Evolutionary conservation across 2,888 invertebrate species (phyloP).

Genomic region (Oxytorus armatus): DNA sequence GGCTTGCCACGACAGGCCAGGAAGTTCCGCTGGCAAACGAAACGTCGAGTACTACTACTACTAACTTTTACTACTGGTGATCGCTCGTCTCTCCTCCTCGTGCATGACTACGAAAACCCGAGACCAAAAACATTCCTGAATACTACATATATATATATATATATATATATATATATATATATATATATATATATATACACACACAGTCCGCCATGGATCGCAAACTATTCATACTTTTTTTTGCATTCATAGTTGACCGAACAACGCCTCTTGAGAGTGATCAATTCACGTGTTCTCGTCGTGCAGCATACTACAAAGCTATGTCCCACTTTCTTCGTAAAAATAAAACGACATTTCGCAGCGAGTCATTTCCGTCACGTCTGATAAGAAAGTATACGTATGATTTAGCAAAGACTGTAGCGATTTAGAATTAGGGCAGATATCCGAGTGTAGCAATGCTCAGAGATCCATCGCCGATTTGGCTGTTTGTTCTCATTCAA

Average conservation of each 20-base stretch:
- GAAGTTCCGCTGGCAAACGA: constrained; percentile 53
- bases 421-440: background rate
- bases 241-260: constrained; percentile 27
- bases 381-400: background rate
- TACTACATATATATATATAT: background rate
- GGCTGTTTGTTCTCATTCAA: background rate
- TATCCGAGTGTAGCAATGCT: background rate
- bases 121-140: constrained; percentile 20
- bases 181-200: background rate
- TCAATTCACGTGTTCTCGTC: constrained; percentile 17
- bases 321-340: constrained; percentile 4
- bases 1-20: constrained; percentile 51
- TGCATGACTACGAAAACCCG: constrained; percentile 31
- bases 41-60: constrained; percentile 50
- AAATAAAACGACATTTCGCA: background rate
- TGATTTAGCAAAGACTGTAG: background rate
- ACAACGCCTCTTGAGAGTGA: constrained; percentile 31
- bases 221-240: constrained; percentile 37
- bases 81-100: constrained; percentile 29
- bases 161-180: background rate
- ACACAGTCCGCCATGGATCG: background rate
- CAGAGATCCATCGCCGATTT: background rate
- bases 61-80: constrained; percentile 22
- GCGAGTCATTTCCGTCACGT: background rate
- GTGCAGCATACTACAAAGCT: constrained; percentile 19